A percentile compares a stretch with the other conserved stretches of the same genome.
Evolutionary conservation across 2,797 vertebrate genomes (phyloP).

Genomic region (Neostethus bicornis): DNA sequence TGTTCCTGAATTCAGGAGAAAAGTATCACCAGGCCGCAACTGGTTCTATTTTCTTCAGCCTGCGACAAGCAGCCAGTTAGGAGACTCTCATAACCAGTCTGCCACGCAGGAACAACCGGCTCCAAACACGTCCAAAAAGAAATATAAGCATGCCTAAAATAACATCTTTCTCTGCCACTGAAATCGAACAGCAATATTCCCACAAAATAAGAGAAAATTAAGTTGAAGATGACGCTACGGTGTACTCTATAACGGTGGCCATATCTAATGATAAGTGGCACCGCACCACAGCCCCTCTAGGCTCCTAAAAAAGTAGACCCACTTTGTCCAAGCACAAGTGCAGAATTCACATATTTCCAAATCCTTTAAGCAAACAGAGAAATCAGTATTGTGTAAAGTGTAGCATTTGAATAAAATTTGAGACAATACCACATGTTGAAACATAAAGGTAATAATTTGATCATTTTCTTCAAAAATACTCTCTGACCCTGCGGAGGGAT

Average conservation of each 20-base stretch:
- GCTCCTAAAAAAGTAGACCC: conserved; percentile 73
- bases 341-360: conserved; percentile 6
- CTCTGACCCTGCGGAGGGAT: conserved; percentile 85
- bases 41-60: conserved; percentile 79
- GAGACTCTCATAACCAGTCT: conserved; percentile 68
- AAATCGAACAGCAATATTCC: conserved; percentile 30
- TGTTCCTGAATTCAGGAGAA: conserved; percentile 44
- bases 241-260: conserved; percentile 81
- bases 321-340: conserved; percentile 50
- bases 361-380: neutral
- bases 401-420: neutral
- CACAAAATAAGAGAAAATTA: conserved; percentile 72
- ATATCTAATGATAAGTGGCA: conserved; percentile 85
- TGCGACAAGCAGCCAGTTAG: conserved; percentile 76
- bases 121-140: conserved; percentile 45
- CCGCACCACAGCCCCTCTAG: conserved; percentile 73
- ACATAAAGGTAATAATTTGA: conserved; percentile 30
- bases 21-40: conserved; percentile 60
- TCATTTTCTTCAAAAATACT: conserved; percentile 80
- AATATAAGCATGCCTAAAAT: conserved; percentile 46
- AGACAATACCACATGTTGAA: conserved; percentile 7
- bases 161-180: conserved; percentile 23
- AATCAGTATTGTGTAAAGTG: neutral
- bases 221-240: conserved; percentile 80
- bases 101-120: conserved; percentile 72